Base-by-base conservation (phyloP, 1,140 invertebrate species). In the Drosophila nigrodunni region DNA sequence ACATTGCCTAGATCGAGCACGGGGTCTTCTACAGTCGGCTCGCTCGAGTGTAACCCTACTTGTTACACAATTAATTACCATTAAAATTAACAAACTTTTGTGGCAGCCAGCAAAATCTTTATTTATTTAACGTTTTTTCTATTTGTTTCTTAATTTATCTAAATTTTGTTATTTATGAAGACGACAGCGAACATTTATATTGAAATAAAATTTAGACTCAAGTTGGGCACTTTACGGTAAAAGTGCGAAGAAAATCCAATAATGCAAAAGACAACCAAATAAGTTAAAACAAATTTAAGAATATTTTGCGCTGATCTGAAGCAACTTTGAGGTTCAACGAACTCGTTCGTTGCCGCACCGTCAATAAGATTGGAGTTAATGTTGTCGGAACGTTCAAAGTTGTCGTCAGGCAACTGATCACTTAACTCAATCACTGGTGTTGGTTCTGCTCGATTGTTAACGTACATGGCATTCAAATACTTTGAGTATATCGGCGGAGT, bases 211-310 rank as follows among this genome's bases (percentile, higher is more conserved):
- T 47, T 35, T 47, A 0, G 44, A 8, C 34, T 18, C 49, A 39
- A 54, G 30, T 35, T 0, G 4, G 4, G 8, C 8, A 8, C 25
- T 25, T 11, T 35, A 54, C 7, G 21, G 6, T 10, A 37, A 1
- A 15, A 64, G n/a, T 15, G 21, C n/a, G 9, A 47, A 13, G 9
- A 69, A 35, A 41, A 41, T 4, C 55, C 30, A 71, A 62, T 15
- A 37, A 55, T 7, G 43, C 34, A 64, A 47, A 71, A 15, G 13
- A 52, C 25, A 69, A 69, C 11, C 21, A 69, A 64, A 55, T 64
- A 62, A 7, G 15, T 55, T 1, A 55, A 7, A 11, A 64, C 34
- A 11, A 49, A 6, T 39, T 39, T 41, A 8, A 62, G 13, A 0
- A 55, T 11, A 15, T 44, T 13, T 5, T 47, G 10, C 7, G 41